These are phyloP conservation scores for Alosa alosa DNA, from an alignment of 2,113 vertebrate species.

Conservation along the genomic window DNA sequence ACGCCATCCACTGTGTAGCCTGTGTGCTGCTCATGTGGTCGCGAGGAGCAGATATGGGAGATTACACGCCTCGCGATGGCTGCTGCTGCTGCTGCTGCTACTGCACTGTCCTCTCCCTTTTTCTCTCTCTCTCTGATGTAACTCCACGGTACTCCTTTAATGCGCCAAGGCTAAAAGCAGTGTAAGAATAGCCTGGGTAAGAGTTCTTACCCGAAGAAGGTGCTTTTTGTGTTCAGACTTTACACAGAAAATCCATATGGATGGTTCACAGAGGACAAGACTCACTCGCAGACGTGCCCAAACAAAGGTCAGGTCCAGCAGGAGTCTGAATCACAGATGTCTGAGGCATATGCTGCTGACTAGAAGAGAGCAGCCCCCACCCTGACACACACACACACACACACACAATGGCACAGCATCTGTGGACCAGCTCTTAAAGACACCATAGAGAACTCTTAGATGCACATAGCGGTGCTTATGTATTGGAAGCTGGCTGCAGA, in stretches of 20 bases:
- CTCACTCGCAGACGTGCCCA: not conserved
- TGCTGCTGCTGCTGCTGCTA: not conserved
- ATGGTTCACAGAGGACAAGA: not conserved
- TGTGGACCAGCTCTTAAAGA: not conserved
- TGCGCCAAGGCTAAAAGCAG: constrained; percentile 1
- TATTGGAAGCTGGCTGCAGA: not conserved
- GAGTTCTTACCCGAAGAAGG: not conserved
- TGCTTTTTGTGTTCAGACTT: not conserved
- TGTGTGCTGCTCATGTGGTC: constrained; percentile 39
- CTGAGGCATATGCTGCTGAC: not conserved
- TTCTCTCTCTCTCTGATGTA: constrained; percentile 3
- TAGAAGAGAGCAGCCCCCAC: not conserved
- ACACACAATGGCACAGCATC: not conserved
- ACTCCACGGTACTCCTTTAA: constrained; percentile 21
- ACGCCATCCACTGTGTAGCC: not conserved
- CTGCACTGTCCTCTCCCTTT: not conserved
- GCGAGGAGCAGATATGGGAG: constrained; percentile 51
- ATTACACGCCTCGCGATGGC: constrained; percentile 14
- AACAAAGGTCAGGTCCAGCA: not conserved
- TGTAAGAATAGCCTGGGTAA: not conserved
- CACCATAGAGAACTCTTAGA: not conserved
- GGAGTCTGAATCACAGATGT: not conserved
- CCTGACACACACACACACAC: not conserved
- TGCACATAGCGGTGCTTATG: not conserved
- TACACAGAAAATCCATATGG: constrained; percentile 7